Evolutionary conservation across 1,140 invertebrate species (phyloP), one percentile per base, ranked within the genome.

Genomic region (Pissodes strobi): DNA sequence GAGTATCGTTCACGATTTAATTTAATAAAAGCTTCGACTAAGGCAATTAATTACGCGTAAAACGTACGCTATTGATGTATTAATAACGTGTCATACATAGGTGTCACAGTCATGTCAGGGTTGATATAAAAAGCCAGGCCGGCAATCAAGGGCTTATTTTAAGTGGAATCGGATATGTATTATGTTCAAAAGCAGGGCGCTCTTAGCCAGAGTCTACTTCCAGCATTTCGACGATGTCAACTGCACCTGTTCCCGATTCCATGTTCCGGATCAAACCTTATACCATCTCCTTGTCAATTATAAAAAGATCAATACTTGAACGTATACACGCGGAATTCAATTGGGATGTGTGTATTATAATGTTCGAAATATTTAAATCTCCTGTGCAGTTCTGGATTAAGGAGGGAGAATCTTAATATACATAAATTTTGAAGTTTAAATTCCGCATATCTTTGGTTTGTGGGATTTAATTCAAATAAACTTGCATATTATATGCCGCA

Each of bases 1-100:
- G 43, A 59, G 60, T 53, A 52, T 53, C 48, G 37, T 63, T 53
- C 60, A 21, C 12, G 22, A 41, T 61, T 52, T 52, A 51, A 55
- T 56, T 45, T 45, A 64, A 55, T 38, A 55, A 64, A 56, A 39
- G 49, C 41, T 21, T 25, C 10, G 34, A 56, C 22, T 49, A n/a
- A 13, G 25, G n/a, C 53, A 57, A 64, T 57, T 64, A 64, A 64
- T 64, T 64, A 64, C 27, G 25, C 30, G 59, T 39, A 62, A 62
- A 62, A 52, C 17, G 34, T 34, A 30, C 27, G 52, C 45, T 53
- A 64, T 64, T 66, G 64, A 60, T 53, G 64, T 60, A 53, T 55
- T 66, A 60, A 52, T 66, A 66, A 66, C 25, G n/a, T 57, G 64
- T 66, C 64, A 66, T 22, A 38, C n/a, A n/a, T n/a, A n/a, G 37